Conservation (phyloP, 2,797 vertebrate species). For the Trichosurus vulpecula region DNA sequence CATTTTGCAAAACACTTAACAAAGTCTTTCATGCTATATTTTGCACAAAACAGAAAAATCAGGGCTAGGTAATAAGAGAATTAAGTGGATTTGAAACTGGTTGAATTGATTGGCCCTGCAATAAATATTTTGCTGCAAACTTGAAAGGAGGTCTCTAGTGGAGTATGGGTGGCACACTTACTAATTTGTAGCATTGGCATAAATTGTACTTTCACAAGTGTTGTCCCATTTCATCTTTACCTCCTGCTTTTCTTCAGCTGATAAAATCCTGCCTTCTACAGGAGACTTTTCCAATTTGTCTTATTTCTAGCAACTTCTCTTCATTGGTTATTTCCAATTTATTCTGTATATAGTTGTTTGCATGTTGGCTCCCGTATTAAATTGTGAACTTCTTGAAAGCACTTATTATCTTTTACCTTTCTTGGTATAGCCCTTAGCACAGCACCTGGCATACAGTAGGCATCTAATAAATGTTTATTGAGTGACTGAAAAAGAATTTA, state of each 20-base stretch:
- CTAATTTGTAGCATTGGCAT: background rate
- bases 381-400: background rate
- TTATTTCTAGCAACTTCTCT: background rate
- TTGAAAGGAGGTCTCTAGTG: background rate
- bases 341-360: background rate
- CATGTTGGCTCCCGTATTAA: background rate
- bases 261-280: background rate
- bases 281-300: background rate
- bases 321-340: background rate
- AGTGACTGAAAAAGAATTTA: background rate
- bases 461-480: background rate
- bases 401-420: background rate
- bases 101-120: background rate
- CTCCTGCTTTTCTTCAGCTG: background rate
- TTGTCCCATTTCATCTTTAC: background rate
- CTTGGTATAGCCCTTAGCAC: background rate
- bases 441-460: background rate
- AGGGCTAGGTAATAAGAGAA: background rate
- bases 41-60: background rate
- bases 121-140: background rate
- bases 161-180: background rate
- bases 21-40: background rate
- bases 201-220: background rate
- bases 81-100: background rate
- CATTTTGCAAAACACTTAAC: background rate